A percentile compares a stretch with the other conserved stretches of the same genome.
These are phyloP conservation scores for Ephestia elutella DNA, from an alignment of 1,140 invertebrate genomes.

Conservation along the genomic window DNA sequence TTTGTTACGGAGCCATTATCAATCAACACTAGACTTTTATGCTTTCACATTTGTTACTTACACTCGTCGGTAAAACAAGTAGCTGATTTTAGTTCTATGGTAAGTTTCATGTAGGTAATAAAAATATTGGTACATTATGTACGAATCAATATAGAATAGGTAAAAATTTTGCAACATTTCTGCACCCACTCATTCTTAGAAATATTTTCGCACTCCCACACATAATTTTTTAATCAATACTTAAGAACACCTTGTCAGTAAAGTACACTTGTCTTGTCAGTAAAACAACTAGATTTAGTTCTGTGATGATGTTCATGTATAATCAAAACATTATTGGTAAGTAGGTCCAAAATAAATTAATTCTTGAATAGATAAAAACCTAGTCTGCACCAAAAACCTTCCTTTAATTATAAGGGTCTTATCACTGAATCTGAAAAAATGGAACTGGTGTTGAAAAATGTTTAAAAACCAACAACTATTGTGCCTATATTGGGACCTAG, in stretches of 20 bases:
- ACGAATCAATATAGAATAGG: not conserved
- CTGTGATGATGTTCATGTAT: too few relatives aligned
- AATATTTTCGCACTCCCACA: not conserved
- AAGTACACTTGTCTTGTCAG: too few relatives aligned
- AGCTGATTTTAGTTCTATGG: not conserved
- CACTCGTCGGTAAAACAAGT: not conserved
- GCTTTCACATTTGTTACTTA: slow-evolving; percentile 27
- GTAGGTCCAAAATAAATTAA: too few relatives aligned
- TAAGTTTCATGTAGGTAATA: not conserved
- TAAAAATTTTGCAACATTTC: not conserved
- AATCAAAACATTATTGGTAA: too few relatives aligned
- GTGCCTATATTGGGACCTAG: too few relatives aligned
- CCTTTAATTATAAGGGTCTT: too few relatives aligned
- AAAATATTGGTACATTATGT: not conserved
- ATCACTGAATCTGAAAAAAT: too few relatives aligned
- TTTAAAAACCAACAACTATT: too few relatives aligned
- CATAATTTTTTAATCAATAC: not conserved
- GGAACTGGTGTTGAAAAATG: too few relatives aligned
- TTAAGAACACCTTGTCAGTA: not conserved
- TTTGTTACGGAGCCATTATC: slow-evolving; percentile 29
- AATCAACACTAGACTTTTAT: slow-evolving; percentile 24
- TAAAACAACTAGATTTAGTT: too few relatives aligned
- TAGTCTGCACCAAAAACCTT: too few relatives aligned
- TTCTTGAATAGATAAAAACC: too few relatives aligned
- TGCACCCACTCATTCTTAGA: not conserved